Base-by-base conservation (phyloP, 2,888 invertebrate species). In the Perithous albicinctus region DNA sequence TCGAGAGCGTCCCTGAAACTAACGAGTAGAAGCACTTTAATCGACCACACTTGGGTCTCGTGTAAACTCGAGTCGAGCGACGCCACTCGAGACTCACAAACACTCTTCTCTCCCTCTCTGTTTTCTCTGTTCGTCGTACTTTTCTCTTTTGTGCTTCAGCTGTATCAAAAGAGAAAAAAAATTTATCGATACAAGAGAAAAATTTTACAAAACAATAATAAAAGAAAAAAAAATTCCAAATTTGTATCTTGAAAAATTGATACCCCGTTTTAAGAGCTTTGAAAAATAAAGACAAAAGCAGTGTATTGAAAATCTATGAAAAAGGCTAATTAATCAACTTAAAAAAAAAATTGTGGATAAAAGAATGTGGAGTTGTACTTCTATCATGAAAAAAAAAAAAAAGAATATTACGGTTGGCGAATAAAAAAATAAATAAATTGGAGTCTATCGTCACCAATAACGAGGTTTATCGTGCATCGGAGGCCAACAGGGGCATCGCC, bases 1-100 rank as follows among this genome's bases (percentile, higher is more conserved):
- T 67, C 51, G 48, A 67, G 48, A 67, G 67, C 48, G 67, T 48
- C 48, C 67, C 67, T 67, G 48, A 51, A 48, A 51, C 48, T 67
- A 67, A 67, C 67, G 67, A 67, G 67, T 67, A 51, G 67, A 67
- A 51, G 48, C 67, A 51, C 67, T 67, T 67, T 67, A 67, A 67
- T 67, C 67, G 67, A 51, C 67, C 48, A 48, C 67, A 51, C 48
- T 67, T 35, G 67, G 20, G 48, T 23, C 32, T 67, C 67, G 67
- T 51, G 48, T 67, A 66, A 46, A 67, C 67, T 67, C 67, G 38
- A 38, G 35, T 32, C 32, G 48, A 48, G 48, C 67, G 35, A 35
- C 41, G 48, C 46, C 67, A 67, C 48, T 67, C 67, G 67, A 67
- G 67, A 67, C 67, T 67, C 32, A 67, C 67, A 51, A 66, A 67